These are phyloP conservation scores for Aethes cnicana DNA, from an alignment of 2,888 invertebrate genomes.

Conservation along the genomic window DNA sequence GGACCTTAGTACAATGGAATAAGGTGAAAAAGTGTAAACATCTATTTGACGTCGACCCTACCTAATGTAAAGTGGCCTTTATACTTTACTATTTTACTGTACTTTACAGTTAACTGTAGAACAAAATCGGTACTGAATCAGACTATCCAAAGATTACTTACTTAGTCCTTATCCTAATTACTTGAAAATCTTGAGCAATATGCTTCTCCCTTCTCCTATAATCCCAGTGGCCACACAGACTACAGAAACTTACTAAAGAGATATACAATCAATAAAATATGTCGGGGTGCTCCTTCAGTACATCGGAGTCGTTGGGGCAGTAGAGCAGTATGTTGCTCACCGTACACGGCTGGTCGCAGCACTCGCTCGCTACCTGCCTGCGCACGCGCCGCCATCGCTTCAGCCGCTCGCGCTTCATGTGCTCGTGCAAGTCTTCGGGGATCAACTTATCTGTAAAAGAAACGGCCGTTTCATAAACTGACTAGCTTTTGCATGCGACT, in stretches of 20 bases:
- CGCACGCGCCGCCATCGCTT: constrained; percentile 56
- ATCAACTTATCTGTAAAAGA: constrained; percentile 58
- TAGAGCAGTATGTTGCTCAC: constrained; percentile 63
- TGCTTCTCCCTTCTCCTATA: background rate
- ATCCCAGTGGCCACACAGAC: background rate
- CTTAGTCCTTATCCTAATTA: too few relatives aligned
- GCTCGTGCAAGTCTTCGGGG: constrained; percentile 53
- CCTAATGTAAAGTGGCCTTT: too few relatives aligned
- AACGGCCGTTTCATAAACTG: background rate
- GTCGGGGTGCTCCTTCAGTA: constrained; percentile 58
- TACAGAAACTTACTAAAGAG: background rate
- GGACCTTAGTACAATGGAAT: too few relatives aligned
- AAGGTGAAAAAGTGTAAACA: too few relatives aligned
- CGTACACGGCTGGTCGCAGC: constrained; percentile 62
- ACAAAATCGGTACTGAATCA: too few relatives aligned
- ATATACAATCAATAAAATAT: constrained; percentile 43
- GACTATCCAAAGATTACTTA: too few relatives aligned
- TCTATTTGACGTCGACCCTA: too few relatives aligned
- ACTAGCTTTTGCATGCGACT: too few relatives aligned
- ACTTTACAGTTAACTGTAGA: too few relatives aligned
- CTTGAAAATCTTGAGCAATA: too few relatives aligned
- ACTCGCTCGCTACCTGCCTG: constrained; percentile 64
- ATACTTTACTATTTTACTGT: too few relatives aligned
- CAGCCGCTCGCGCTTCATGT: constrained; percentile 45
- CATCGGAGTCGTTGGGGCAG: constrained; percentile 60